Base-by-base conservation (phyloP, 2,888 invertebrate species). In the Punctoribates punctum region DNA sequence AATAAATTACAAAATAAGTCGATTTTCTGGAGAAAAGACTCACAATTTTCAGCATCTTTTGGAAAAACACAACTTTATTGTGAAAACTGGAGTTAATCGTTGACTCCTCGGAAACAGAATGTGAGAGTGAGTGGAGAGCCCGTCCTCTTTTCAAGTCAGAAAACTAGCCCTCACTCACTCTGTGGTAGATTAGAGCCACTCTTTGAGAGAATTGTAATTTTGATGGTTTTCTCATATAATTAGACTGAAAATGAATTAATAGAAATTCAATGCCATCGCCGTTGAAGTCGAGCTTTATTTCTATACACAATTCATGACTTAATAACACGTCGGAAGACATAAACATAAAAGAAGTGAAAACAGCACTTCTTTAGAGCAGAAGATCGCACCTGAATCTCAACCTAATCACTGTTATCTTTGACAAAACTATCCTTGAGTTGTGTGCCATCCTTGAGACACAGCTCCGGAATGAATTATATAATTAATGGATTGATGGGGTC, bases 401-500 rank as follows among this genome's bases (percentile, higher is more conserved):
- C n/a, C 27, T 29, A n/a, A 38, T n/a, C 15, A 38, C 27, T 60
- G 60, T 60, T 60, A 60, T 60, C 60, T 60, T 34, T 65, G 65
- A 65, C 34, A 65, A 34, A 65, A 65, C 65, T 65, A 65, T 65
- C 65, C 65, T 65, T 65, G 65, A 65, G 15, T n/a, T 65, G 25
- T 65, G 25, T 29, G 27, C 38, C n/a, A 65, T 65, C 65, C 65
- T 65, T 65, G 65, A 65, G 27, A 62, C 17, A 62, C 4, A 23
- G 27, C 25, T 2, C 27, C 27, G 51, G 6, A 6, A 1, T 51
- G 11, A 25, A 5, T 62, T 62, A 27, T 23, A 27, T 29, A 62
- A 62, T 29, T 62, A 27, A 15, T 62, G 62, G 5, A n/a, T 51
- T 1, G 1, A n/a, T 51, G 51, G 48, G 48, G 9, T 20, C 54